Percentiles rank a stretch among this genome's conserved stretches.
Conservation (phyloP, 2,113 vertebrate species). For the Peromyscus polionotus region DNA sequence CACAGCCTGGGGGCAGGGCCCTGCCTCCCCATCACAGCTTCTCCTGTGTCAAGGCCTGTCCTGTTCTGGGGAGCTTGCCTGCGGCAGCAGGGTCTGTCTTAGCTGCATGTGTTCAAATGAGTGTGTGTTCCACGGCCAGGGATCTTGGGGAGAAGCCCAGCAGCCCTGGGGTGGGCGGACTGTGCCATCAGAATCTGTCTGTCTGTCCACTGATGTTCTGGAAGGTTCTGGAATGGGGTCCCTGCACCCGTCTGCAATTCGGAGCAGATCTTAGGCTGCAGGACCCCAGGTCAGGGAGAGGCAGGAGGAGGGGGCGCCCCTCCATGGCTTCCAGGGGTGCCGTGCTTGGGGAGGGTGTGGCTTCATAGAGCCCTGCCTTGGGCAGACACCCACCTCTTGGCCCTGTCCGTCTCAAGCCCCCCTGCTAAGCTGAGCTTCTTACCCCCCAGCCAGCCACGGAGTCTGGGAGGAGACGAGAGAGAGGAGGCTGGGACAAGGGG, state of each 20-base stretch:
- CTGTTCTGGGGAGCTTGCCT: neutral
- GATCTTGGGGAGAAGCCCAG: neutral
- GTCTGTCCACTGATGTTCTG: neutral
- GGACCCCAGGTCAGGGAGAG: neutral
- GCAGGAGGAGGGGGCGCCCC: neutral
- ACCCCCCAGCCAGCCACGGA: conserved; percentile 52
- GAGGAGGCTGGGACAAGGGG: conserved; percentile 69
- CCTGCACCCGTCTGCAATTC: neutral
- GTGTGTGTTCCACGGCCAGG: neutral
- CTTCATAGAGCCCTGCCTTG: neutral
- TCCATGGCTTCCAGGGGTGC: neutral
- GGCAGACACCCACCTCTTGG: neutral
- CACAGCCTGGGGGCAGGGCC: conserved; percentile 73
- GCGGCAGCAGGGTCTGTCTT: neutral
- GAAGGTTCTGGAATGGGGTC: neutral
- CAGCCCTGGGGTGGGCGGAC: neutral
- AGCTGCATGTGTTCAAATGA: conserved; percentile 28
- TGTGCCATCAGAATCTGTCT: neutral
- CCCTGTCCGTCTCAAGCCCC: neutral
- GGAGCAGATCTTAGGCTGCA: neutral
- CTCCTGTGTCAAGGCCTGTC: conserved; percentile 49
- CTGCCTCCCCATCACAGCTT: neutral
- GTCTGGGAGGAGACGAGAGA: conserved; percentile 66
- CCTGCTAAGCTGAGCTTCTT: conserved; percentile 60
- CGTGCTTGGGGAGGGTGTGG: neutral